These are phyloP conservation scores for Mesochorus sp. DNA, from an alignment of 2,888 invertebrate species.

Conservation along the genomic window DNA sequence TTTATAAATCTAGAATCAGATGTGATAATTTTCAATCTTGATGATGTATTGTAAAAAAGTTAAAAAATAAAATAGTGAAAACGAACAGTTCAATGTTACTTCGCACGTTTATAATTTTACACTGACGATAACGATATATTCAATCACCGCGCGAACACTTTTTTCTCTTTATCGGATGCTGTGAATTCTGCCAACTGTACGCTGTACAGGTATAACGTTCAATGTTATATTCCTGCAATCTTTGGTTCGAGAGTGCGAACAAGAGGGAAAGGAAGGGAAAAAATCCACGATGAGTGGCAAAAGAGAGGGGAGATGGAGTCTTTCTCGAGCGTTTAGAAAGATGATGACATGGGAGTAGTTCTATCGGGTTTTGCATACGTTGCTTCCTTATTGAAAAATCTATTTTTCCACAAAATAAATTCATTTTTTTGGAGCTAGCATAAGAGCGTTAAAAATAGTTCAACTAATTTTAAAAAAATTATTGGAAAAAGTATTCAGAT, in stretches of 20 bases:
- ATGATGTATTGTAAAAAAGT: too few species aligned
- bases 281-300: constrained; percentile 14
- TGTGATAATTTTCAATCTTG: too few species aligned
- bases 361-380: too few species aligned
- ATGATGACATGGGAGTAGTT: constrained; percentile 1
- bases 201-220: constrained; percentile 41
- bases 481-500: too few species aligned
- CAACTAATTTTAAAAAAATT: background rate
- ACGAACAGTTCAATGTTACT: constrained; percentile 65
- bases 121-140: constrained; percentile 61
- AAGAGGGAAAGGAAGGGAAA: constrained; percentile 48
- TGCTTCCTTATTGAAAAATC: too few species aligned
- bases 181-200: constrained; percentile 30
- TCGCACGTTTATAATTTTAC: constrained; percentile 58
- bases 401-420: background rate
- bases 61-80: too few species aligned
- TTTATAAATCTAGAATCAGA: too few species aligned
- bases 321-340: background rate
- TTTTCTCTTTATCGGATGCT: constrained; percentile 39
- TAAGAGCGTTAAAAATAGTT: background rate
- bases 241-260: constrained; percentile 15
- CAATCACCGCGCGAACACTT: constrained; percentile 46
- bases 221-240: constrained; percentile 29
- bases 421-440: background rate
- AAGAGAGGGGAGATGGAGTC: constrained; percentile 6